Percentiles rank a stretch among this genome's conserved stretches.
These are phyloP conservation scores for Caenorhabditis doughertyi DNA, from an alignment of 2,888 invertebrate species.

Conservation along the genomic window DNA sequence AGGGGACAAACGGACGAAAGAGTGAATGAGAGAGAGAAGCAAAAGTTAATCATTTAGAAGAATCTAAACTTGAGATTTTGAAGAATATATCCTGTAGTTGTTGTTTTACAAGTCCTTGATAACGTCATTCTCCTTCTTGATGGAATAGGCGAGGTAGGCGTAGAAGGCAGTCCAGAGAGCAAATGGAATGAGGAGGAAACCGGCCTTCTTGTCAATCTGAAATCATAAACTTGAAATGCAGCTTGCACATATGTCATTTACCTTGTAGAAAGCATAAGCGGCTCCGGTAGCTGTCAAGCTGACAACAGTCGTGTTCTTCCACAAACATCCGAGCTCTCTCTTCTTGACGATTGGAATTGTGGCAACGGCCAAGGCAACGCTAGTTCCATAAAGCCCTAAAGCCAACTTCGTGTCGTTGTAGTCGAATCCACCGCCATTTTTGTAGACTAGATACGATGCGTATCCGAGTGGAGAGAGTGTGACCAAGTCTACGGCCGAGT, in stretches of 20 bases:
- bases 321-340: conserved; percentile 73
- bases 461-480: conserved; percentile 79
- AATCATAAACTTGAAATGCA: too few relatives aligned
- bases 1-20: background rate
- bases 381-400: conserved; percentile 76
- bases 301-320: conserved; percentile 73
- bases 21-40: background rate
- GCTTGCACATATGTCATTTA: conserved; percentile 3
- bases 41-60: conserved; percentile 36
- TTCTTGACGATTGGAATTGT: conserved; percentile 76
- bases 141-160: conserved; percentile 72
- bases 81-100: background rate
- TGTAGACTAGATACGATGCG: conserved; percentile 81
- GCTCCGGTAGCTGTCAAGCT: conserved; percentile 75
- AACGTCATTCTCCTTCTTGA: conserved; percentile 74
- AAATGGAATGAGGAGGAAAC: conserved; percentile 74
- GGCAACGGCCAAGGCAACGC: conserved; percentile 68
- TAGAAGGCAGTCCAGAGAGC: conserved; percentile 78
- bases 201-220: conserved; percentile 78
- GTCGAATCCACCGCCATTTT: conserved; percentile 81
- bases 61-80: conserved; percentile 42
- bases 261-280: conserved; percentile 77
- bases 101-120: conserved; percentile 74
- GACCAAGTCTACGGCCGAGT: conserved; percentile 74
- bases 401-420: conserved; percentile 79